A percentile compares a stretch with the other conserved stretches of the same genome.
These are phyloP conservation scores for Pseudochromis fuscus DNA, from an alignment of 2,797 vertebrate species.

Conservation along the genomic window DNA sequence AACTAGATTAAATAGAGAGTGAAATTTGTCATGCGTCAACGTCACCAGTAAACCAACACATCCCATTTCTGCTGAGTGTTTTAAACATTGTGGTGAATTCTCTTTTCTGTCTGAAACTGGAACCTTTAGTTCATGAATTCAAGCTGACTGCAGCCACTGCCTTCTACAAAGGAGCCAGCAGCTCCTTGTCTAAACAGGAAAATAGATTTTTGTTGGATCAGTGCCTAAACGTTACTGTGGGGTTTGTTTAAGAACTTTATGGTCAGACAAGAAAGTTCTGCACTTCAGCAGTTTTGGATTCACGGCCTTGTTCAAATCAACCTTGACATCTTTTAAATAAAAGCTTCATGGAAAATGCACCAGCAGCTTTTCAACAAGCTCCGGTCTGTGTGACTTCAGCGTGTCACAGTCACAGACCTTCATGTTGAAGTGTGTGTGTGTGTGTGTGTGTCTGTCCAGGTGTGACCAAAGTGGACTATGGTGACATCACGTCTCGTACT, in stretches of 20 bases:
- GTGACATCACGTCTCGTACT: constrained; percentile 92
- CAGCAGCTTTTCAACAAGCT: background rate
- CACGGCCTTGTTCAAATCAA: background rate
- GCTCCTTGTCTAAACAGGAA: too few species aligned
- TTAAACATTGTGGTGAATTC: background rate
- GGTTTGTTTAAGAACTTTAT: too few species aligned
- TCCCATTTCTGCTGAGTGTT: background rate
- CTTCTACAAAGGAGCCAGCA: too few species aligned
- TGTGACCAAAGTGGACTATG: constrained; percentile 99
- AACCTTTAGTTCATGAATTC: too few species aligned
- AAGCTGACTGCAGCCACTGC: too few species aligned
- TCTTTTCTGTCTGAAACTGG: background rate
- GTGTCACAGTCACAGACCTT: constrained; percentile 8
- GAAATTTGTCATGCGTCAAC: background rate
- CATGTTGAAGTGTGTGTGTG: constrained; percentile 3
- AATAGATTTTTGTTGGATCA: too few species aligned
- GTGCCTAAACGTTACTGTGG: too few species aligned
- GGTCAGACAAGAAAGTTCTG: too few species aligned
- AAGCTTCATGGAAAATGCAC: background rate
- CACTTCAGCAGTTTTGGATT: too few species aligned
- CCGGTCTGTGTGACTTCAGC: background rate
- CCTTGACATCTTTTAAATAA: constrained; percentile 7
- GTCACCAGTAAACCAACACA: background rate
- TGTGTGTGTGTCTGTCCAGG: constrained; percentile 81
- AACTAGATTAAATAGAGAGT: background rate